These are phyloP conservation scores for Chamaetylas fuelleborni DNA, from an alignment of 2,113 vertebrate species.

Conservation along the genomic window DNA sequence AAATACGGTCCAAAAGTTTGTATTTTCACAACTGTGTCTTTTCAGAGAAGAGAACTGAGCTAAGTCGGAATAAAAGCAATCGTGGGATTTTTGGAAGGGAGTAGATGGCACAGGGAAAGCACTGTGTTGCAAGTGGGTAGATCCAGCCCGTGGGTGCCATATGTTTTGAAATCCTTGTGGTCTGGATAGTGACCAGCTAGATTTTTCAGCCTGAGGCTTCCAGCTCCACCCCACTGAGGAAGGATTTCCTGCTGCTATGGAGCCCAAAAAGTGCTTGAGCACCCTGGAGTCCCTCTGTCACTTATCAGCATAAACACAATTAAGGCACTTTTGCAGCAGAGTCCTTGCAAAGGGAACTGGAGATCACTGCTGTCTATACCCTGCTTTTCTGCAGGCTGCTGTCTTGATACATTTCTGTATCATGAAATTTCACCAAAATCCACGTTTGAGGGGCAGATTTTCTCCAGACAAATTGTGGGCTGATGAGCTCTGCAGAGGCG, in stretches of 20 bases:
- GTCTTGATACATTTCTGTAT: neutral
- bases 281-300: neutral
- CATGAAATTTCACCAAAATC: neutral
- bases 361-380: neutral
- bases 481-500: neutral
- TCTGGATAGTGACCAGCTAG: neutral
- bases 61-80: neutral
- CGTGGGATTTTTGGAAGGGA: slow-evolving; percentile 9
- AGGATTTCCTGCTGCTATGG: neutral
- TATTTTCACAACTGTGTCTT: neutral
- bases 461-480: neutral
- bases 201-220: neutral
- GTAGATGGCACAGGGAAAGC: neutral
- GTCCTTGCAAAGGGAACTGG: neutral
- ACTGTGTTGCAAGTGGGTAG: slow-evolving; percentile 18
- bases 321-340: neutral
- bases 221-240: neutral
- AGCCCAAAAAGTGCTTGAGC: neutral
- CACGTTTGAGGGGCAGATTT: neutral
- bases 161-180: slow-evolving; percentile 23
- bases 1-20: neutral
- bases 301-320: neutral
- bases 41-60: neutral
- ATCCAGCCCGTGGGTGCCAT: neutral
- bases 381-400: neutral